Percentiles rank a stretch among this genome's conserved stretches.
These are phyloP conservation scores for Cephus runcator DNA, from an alignment of 2,888 invertebrate genomes.

Conservation along the genomic window DNA sequence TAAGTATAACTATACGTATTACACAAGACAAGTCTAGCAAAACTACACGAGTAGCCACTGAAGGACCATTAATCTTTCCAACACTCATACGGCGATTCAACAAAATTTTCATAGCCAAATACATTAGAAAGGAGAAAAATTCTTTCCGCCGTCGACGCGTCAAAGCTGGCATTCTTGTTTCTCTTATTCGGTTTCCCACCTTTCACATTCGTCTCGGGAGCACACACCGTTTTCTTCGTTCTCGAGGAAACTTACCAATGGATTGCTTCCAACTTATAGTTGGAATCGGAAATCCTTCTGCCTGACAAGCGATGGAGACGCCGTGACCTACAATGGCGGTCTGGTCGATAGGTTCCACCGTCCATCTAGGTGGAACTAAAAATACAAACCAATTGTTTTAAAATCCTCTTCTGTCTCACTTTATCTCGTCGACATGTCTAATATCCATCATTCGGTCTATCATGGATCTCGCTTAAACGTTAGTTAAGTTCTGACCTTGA, in stretches of 20 bases:
- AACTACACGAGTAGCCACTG: neutral
- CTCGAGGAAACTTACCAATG: conserved; percentile 62
- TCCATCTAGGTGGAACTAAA: conserved; percentile 82
- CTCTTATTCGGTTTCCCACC: neutral
- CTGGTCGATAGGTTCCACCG: conserved; percentile 78
- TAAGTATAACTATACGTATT: neutral
- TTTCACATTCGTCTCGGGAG: neutral
- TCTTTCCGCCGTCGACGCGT: neutral
- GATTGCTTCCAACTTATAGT: conserved; percentile 69
- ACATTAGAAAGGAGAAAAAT: neutral
- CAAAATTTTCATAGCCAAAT: neutral
- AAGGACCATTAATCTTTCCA: neutral
- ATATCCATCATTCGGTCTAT: neutral
- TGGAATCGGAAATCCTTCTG: conserved; percentile 80
- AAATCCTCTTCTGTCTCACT: conserved; percentile 12
- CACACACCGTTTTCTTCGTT: conserved; percentile 5
- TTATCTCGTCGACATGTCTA: neutral
- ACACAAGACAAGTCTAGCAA: neutral
- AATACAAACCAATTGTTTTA: conserved; percentile 48
- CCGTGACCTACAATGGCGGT: conserved; percentile 78
- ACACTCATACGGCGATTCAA: neutral
- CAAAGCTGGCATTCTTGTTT: neutral
- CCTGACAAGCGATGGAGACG: conserved; percentile 77
- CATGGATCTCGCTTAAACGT: neutral
- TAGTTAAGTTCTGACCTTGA: neutral